Conservation (phyloP, 2,113 vertebrate genomes). For the Ciconia maguari region DNA sequence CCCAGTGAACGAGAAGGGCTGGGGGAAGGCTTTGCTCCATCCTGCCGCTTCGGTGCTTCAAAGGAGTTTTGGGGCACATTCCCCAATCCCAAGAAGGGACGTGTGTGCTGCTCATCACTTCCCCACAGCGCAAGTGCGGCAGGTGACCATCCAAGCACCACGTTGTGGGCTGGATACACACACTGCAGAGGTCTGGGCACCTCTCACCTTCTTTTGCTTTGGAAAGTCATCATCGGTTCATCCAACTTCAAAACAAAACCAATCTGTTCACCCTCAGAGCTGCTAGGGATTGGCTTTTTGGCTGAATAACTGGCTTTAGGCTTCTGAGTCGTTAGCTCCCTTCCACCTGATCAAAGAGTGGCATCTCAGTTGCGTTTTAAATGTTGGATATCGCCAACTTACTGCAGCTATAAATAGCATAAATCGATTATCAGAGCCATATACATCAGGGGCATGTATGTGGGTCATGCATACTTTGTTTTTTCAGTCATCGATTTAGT, state of each 20-base stretch:
- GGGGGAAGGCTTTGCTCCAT: neutral
- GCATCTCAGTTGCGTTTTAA: neutral
- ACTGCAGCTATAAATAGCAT: neutral
- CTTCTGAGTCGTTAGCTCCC: neutral
- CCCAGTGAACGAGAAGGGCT: neutral
- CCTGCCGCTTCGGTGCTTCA: neutral
- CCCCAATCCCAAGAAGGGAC: neutral
- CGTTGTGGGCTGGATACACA: neutral
- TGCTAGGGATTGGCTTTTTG: neutral
- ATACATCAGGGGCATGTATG: neutral
- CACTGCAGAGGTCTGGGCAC: neutral
- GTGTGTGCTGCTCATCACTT: neutral
- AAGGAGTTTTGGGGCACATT: neutral
- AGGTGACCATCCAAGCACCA: neutral
- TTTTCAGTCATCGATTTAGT: neutral
- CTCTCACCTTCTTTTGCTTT: neutral
- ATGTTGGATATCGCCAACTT: neutral
- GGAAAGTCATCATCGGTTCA: neutral
- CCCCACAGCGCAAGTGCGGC: neutral
- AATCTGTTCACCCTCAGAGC: neutral
- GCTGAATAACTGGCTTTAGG: neutral
- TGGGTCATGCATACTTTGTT: neutral
- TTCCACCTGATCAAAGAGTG: neutral
- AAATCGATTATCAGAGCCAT: neutral
- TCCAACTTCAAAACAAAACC: neutral